A percentile compares a stretch with the other conserved stretches of the same genome.
These are phyloP conservation scores for Sylvicola cinctus DNA, from an alignment of 2,888 invertebrate species.

Conservation along the genomic window DNA sequence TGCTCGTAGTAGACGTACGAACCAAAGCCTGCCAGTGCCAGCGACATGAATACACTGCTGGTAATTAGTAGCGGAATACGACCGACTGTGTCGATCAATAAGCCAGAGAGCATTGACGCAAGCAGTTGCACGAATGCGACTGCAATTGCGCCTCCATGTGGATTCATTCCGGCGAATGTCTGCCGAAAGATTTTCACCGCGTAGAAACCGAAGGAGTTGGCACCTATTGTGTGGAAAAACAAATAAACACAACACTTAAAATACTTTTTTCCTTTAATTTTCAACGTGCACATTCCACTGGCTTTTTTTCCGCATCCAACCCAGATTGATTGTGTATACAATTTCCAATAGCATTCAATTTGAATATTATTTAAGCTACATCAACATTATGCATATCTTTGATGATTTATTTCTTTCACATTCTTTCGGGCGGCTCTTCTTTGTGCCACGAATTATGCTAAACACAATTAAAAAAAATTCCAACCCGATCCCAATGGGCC, in stretches of 20 bases:
- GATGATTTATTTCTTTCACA: no score
- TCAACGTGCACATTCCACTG: no score
- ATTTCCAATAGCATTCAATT: neutral
- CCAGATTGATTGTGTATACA: no score
- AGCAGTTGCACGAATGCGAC: constrained; percentile 68
- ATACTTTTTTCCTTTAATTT: no score
- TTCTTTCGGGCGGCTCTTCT: no score
- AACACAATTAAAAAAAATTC: no score
- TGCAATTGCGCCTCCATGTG: constrained; percentile 66
- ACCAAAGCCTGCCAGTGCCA: constrained; percentile 69
- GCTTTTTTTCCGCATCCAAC: no score
- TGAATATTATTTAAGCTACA: no score
- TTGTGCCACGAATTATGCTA: no score
- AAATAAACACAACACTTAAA: neutral
- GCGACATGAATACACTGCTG: constrained; percentile 65
- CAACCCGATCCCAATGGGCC: no score
- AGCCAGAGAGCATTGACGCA: constrained; percentile 61
- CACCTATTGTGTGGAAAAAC: constrained; percentile 33
- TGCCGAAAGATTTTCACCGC: constrained; percentile 71
- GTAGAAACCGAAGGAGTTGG: constrained; percentile 68
- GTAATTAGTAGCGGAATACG: constrained; percentile 64
- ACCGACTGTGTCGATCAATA: constrained; percentile 71
- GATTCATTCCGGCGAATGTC: constrained; percentile 62
- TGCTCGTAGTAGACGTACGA: constrained; percentile 67
- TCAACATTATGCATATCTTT: no score